A percentile compares a stretch with the other conserved stretches of the same genome.
phyloP scores from a whole-genome alignment of 2,888 invertebrate species.

The Lepidocyrtinus sp. region DNA sequence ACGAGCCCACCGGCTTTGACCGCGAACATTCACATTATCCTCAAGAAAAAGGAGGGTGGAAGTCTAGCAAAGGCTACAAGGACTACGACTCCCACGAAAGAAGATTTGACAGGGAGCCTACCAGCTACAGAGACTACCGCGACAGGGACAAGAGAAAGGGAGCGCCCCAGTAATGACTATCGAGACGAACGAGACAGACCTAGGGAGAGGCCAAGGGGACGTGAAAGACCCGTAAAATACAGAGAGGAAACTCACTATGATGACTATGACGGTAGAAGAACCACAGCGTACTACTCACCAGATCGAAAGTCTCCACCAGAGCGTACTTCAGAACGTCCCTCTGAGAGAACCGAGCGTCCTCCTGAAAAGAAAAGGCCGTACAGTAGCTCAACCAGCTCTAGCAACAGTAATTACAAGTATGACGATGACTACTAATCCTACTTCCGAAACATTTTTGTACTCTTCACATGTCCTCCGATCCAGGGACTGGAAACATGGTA shows the following conservation, averaged over 20 bases:
- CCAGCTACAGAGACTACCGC: conserved; percentile 38
- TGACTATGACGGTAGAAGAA: conserved; percentile 50
- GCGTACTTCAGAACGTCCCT: background rate
- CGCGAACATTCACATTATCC: conserved; percentile 45
- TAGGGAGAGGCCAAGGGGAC: background rate
- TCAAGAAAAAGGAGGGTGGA: conserved; percentile 33
- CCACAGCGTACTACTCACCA: conserved; percentile 30
- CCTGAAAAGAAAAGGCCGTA: background rate
- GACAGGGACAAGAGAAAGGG: conserved; percentile 16
- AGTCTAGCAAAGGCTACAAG: conserved; percentile 27
- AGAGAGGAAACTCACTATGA: conserved; percentile 52
- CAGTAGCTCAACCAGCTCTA: background rate
- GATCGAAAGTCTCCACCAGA: conserved; percentile 3
- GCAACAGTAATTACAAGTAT: conserved; percentile 24
- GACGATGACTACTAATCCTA: conserved; percentile 50
- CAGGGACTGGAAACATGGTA: conserved; percentile 10
- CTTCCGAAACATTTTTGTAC: background rate
- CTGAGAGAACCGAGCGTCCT: background rate
- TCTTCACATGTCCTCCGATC: background rate
- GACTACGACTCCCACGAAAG: conserved; percentile 42
- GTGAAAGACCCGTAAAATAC: conserved; percentile 9
- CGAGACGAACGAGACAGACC: conserved; percentile 23
- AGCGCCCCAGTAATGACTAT: background rate
- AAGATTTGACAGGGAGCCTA: conserved; percentile 20
- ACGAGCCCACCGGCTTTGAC: conserved; percentile 35